Base-by-base conservation (phyloP, 2,113 vertebrate species). In the Holacanthus passer region DNA sequence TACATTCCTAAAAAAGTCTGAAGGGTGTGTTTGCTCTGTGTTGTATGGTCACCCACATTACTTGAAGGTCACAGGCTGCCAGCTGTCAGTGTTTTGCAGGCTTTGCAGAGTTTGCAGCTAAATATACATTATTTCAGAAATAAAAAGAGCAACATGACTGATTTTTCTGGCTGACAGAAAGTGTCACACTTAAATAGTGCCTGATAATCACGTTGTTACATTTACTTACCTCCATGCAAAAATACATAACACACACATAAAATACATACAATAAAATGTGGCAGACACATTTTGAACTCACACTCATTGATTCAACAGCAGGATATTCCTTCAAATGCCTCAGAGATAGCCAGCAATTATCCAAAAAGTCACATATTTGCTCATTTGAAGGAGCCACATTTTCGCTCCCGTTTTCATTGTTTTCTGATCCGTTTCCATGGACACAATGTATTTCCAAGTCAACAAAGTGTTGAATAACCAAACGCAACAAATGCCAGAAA, bases 21-120 rank as follows among this genome's bases (percentile, higher is more conserved):
- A 56, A 63, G 31, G 32, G 16, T 62, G 35, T 53, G 43, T 41
- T 68, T 32, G 29, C 43, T 39, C 7, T 20, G 37, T 60, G 3
- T 55, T 32, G 9, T 53, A 53, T 39, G 50, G 39, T 52, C 35
- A 37, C 32, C 11, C 14, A 29, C 22, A 24, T 45, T 5, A 22
- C n/a, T 29, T 64, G 56, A 64, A 70, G n/a, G 62, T 76, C 32
- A 29, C 32, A 22, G 45, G 32, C 43, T 65, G 59, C 31, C 50
- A 65, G 55, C 20, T 69, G 47, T 48, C 19, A 31, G 4, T 32
- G 8, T 48, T 16, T 19, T 67, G 45, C 53, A 37, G n/a, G 32
- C 67, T 27, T 37, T 52, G 52, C 67, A 52, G 20, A 41, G 29
- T 65, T 29, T 14, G n/a, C 58, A 37, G 20, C 27, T 27, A 17